Conservation (phyloP, 1,140 invertebrate genomes). For the Aethina tumida region DNA sequence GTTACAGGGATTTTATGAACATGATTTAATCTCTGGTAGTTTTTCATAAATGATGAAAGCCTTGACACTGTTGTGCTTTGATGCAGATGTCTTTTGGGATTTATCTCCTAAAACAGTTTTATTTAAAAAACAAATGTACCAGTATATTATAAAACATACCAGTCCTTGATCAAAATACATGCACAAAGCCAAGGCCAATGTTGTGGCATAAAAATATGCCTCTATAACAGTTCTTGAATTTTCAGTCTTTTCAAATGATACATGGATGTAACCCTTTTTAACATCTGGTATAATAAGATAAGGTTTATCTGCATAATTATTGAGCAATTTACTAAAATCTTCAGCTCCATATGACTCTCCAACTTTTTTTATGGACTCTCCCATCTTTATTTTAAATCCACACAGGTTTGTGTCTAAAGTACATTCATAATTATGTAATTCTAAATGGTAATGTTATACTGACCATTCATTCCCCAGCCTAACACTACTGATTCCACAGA, state of each 20-base stretch:
- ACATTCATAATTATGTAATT: conserved; percentile 28
- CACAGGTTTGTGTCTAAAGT: conserved; percentile 39
- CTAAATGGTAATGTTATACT: conserved; percentile 28
- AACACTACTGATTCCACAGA: conserved; percentile 48
- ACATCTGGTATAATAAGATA: conserved; percentile 42
- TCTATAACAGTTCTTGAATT: conserved; percentile 37
- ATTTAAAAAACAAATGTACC: conserved; percentile 2
- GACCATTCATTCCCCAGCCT: conserved; percentile 37
- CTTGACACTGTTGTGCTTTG: conserved; percentile 26
- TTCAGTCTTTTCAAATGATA: conserved; percentile 38
- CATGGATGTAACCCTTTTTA: conserved; percentile 36
- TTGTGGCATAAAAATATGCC: conserved; percentile 44
- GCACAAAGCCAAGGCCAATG: conserved; percentile 35
- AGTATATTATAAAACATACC: conserved; percentile 18
- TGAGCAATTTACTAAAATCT: conserved; percentile 32
- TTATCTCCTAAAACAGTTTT: conserved; percentile 21
- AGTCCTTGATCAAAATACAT: conserved; percentile 25
- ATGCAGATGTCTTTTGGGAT: conserved; percentile 28
- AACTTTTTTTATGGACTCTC: conserved; percentile 41
- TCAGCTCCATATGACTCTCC: conserved; percentile 32
- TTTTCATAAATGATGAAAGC: conserved; percentile 28
- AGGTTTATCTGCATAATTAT: conserved; percentile 35
- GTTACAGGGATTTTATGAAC: conserved; percentile 36
- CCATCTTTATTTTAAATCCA: conserved; percentile 43
- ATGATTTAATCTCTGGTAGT: conserved; percentile 18